A percentile compares a stretch with the other conserved stretches of the same genome.
These are phyloP conservation scores for Thera obeliscata DNA, from an alignment of 2,888 invertebrate genomes.

Conservation along the genomic window DNA sequence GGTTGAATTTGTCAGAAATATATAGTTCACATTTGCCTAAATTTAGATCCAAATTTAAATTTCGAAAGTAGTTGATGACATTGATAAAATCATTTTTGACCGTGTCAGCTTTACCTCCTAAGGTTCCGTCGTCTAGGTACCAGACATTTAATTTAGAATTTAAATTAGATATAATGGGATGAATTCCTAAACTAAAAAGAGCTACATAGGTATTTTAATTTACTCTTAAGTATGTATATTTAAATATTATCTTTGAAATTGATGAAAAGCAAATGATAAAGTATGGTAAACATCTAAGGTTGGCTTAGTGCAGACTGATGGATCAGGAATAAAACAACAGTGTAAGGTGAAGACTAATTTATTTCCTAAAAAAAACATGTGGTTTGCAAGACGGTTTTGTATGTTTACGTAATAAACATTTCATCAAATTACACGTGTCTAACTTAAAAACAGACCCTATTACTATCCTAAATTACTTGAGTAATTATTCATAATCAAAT, in stretches of 20 bases:
- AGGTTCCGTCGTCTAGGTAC: too few relatives aligned
- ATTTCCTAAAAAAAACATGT: conserved; percentile 60
- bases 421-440: conserved; percentile 39
- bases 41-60: too few relatives aligned
- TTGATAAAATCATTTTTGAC: too few relatives aligned
- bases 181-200: too few relatives aligned
- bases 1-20: too few relatives aligned
- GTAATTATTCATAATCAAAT: conserved; percentile 16
- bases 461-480: conserved; percentile 13
- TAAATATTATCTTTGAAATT: neutral
- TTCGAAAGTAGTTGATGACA: too few relatives aligned
- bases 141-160: too few relatives aligned
- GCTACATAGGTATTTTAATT: too few relatives aligned
- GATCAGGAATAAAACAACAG: conserved; percentile 52
- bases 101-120: too few relatives aligned
- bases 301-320: conserved; percentile 51
- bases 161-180: too few relatives aligned
- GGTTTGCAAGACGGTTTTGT: conserved; percentile 50
- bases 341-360: conserved; percentile 59
- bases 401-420: conserved; percentile 58
- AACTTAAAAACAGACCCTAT: conserved; percentile 20
- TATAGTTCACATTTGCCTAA: too few relatives aligned
- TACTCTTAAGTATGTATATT: too few relatives aligned
- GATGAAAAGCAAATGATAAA: conserved; percentile 19
- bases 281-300: neutral